Evolutionary conservation across 2,888 invertebrate genomes (phyloP).

Genomic region (Stegophylla sp.): DNA sequence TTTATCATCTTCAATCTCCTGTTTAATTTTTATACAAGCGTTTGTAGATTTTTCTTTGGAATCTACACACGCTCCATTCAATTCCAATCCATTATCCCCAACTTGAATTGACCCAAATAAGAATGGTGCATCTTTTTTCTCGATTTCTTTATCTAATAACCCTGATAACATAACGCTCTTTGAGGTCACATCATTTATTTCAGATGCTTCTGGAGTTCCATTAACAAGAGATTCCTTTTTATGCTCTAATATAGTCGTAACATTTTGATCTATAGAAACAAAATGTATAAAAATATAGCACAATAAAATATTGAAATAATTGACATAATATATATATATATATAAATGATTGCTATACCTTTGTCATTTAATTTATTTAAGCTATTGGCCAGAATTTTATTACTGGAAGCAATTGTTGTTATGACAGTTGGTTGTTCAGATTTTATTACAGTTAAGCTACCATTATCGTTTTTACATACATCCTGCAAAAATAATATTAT

Average conservation of each 20-base stretch:
- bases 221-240: conserved; percentile 45
- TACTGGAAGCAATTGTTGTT: conserved; percentile 46
- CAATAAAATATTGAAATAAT: neutral
- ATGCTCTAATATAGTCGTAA: conserved; percentile 1
- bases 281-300: neutral
- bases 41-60: conserved; percentile 32
- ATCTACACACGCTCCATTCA: conserved; percentile 62
- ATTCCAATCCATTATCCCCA: conserved; percentile 70
- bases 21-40: conserved; percentile 28
- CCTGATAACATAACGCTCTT: conserved; percentile 81
- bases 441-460: conserved; percentile 7
- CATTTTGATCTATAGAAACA: conserved; percentile 36
- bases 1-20: conserved; percentile 34
- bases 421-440: conserved; percentile 46
- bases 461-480: conserved; percentile 29
- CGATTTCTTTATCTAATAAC: conserved; percentile 79
- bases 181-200: conserved; percentile 61
- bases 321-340: no score
- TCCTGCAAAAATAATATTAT: conserved; percentile 43
- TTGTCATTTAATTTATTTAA: conserved; percentile 42
- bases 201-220: conserved; percentile 37
- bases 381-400: conserved; percentile 39
- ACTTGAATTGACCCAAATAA: conserved; percentile 70
- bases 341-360: conserved; percentile 16
- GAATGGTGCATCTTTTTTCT: conserved; percentile 68